phyloP scores from a whole-genome alignment of 2,888 invertebrate species.

The Drosophila ezoana region DNA sequence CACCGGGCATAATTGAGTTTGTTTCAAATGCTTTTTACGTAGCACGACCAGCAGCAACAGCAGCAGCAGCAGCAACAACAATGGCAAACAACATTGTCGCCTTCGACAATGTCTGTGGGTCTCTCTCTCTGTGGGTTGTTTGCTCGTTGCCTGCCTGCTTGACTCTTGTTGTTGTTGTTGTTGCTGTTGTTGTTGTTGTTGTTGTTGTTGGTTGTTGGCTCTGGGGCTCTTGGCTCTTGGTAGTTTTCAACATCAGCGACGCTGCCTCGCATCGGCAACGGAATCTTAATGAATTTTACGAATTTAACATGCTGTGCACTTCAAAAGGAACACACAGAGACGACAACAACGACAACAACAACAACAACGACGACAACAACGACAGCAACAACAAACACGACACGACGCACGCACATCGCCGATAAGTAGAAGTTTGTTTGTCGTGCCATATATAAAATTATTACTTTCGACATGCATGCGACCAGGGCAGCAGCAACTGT shows the following conservation, averaged over 20 bases:
- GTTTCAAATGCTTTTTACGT: slow-evolving; percentile 80
- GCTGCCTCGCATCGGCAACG: slow-evolving; percentile 74
- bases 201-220: slow-evolving; percentile 34
- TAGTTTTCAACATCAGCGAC: slow-evolving; percentile 51
- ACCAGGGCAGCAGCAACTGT: slow-evolving; percentile 43
- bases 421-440: slow-evolving; percentile 79
- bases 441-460: slow-evolving; percentile 80
- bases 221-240: slow-evolving; percentile 51
- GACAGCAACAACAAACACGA: slow-evolving; percentile 16
- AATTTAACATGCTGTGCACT: slow-evolving; percentile 81
- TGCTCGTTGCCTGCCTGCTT: slow-evolving; percentile 11
- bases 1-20: slow-evolving; percentile 79
- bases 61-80: slow-evolving; percentile 36
- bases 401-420: slow-evolving; percentile 71
- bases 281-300: slow-evolving; percentile 81
- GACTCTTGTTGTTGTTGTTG: slow-evolving; percentile 21
- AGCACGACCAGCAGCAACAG: slow-evolving; percentile 58
- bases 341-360: slow-evolving; percentile 19
- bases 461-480: slow-evolving; percentile 79
- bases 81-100: slow-evolving; percentile 70
- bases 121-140: slow-evolving; percentile 24
- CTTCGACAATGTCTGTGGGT: slow-evolving; percentile 37
- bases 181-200: slow-evolving; percentile 19
- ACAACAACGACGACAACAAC: slow-evolving; percentile 9
- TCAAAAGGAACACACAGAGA: slow-evolving; percentile 76